Percentiles rank a stretch among this genome's conserved stretches.
Evolutionary conservation across 2,113 vertebrate species (phyloP).

Genomic region (Onychorhynchus coronatus): DNA sequence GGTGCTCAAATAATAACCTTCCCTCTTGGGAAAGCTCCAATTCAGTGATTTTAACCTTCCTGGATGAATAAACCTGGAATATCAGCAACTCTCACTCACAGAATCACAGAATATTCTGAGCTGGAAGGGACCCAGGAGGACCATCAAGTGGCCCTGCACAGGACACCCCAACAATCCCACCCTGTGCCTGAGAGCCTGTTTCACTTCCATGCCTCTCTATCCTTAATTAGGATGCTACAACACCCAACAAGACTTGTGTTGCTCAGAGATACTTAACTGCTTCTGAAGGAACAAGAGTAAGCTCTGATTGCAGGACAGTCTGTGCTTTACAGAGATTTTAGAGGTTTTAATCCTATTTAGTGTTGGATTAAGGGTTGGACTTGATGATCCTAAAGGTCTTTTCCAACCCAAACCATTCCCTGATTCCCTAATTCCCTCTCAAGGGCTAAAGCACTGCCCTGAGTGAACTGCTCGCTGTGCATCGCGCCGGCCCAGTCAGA

Average conservation of each 20-base stretch:
- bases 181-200: neutral
- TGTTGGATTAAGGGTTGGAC: neutral
- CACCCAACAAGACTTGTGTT: accelerated
- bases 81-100: neutral
- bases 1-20: neutral
- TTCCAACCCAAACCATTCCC: neutral
- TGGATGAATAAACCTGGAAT: neutral
- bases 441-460: neutral
- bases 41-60: neutral
- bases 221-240: neutral
- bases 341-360: neutral
- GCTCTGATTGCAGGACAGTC: neutral
- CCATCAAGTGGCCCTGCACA: neutral
- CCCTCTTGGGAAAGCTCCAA: neutral
- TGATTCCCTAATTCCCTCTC: neutral
- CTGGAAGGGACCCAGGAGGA: neutral
- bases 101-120: neutral
- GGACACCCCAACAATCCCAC: neutral
- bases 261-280: neutral
- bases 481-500: neutral
- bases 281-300: neutral
- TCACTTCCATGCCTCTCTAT: neutral
- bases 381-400: neutral
- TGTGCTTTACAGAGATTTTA: neutral
- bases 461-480: accelerated